These are phyloP conservation scores for Polyodon spathula DNA, from an alignment of 2,113 vertebrate genomes.

Conservation along the genomic window DNA sequence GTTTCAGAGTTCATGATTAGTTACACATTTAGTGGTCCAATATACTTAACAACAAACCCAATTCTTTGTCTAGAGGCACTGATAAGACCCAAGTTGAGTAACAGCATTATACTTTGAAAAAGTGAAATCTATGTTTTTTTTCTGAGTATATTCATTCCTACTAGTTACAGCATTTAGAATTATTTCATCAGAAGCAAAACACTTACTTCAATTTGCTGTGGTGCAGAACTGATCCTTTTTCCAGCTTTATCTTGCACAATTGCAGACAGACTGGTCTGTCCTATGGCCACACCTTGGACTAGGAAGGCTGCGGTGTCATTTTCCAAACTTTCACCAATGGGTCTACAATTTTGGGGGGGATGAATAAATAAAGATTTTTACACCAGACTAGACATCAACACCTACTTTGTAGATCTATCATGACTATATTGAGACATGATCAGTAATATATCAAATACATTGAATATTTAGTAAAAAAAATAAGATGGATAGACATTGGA, in stretches of 20 bases:
- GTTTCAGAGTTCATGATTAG: neutral
- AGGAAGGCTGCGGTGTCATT: slow-evolving; percentile 69
- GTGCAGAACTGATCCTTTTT: slow-evolving; percentile 64
- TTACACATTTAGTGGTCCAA: neutral
- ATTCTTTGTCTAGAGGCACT: neutral
- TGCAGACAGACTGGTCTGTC: slow-evolving; percentile 79
- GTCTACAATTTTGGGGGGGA: no score
- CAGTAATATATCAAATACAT: neutral
- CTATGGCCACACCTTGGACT: slow-evolving; percentile 67
- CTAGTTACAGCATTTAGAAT: neutral
- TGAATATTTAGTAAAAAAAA: neutral
- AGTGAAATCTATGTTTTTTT: neutral
- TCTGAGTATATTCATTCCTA: no score
- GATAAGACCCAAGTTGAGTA: neutral
- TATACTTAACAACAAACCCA: neutral
- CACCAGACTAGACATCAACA: neutral
- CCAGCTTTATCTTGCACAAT: slow-evolving; percentile 61
- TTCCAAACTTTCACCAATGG: slow-evolving; percentile 62
- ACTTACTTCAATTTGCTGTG: slow-evolving; percentile 80
- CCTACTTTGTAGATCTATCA: no score
- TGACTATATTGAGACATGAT: neutral
- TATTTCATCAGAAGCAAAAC: neutral
- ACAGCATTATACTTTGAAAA: neutral
- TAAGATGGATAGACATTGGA: neutral
- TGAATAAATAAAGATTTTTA: neutral